Evolutionary conservation across 2,888 invertebrate species (phyloP).

Genomic region (Plemyria rubiginata): DNA sequence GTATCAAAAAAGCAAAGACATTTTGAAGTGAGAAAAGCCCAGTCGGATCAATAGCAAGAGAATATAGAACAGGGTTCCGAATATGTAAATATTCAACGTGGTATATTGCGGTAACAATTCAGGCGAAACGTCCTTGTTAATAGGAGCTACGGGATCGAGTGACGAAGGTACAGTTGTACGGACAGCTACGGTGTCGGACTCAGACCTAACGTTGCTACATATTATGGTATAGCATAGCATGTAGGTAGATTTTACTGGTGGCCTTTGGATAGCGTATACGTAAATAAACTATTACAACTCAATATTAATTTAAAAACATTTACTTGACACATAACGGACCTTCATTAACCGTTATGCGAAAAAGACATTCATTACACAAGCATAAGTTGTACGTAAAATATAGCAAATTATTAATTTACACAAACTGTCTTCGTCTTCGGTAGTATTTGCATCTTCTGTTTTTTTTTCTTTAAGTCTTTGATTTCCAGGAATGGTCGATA

Average conservation of each 20-base stretch:
- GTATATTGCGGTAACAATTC: slow-evolving; percentile 49
- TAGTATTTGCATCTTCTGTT: no score
- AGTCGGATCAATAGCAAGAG: slow-evolving; percentile 33
- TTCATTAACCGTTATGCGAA: no score
- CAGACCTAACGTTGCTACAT: slow-evolving; percentile 8
- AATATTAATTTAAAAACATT: no score
- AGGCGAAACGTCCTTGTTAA: slow-evolving; percentile 56
- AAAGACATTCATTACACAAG: no score
- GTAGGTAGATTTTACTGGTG: neutral
- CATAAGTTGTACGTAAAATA: no score
- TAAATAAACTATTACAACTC: neutral
- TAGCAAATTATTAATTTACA: no score
- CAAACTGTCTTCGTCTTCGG: no score
- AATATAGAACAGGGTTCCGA: slow-evolving; percentile 45
- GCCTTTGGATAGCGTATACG: neutral
- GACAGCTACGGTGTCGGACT: slow-evolving; percentile 20
- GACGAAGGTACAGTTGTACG: slow-evolving; percentile 47
- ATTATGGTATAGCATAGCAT: slow-evolving; percentile 4
- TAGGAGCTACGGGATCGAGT: slow-evolving; percentile 48
- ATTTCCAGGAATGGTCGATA: no score
- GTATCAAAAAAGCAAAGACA: neutral
- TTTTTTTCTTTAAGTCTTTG: no score
- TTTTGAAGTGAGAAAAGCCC: slow-evolving; percentile 1
- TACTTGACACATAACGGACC: no score
- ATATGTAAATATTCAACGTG: slow-evolving; percentile 53